phyloP scores from a whole-genome alignment of 2,797 vertebrate genomes.

The Sardinella longiceps region DNA sequence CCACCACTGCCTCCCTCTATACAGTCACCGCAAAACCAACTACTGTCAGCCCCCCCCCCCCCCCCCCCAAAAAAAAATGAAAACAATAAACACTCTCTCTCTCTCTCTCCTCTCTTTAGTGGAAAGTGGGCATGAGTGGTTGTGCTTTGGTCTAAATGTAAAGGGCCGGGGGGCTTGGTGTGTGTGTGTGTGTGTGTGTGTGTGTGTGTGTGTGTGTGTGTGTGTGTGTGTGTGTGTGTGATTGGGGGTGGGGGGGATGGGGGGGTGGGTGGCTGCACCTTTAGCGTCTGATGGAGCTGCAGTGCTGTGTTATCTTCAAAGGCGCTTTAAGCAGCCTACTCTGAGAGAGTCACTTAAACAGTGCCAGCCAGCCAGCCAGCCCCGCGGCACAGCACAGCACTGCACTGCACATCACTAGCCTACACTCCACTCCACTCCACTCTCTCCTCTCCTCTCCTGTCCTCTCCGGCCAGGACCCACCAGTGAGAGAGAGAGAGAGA shows the following conservation, averaged over 20 bases:
- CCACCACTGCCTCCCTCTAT: background rate
- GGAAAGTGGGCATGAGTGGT: background rate
- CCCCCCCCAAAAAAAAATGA: no score
- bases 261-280: conserved; percentile 10
- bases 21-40: background rate
- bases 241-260: background rate
- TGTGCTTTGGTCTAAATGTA: background rate
- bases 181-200: no score
- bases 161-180: background rate
- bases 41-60: no score
- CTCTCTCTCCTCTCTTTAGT: background rate
- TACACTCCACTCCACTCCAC: no score
- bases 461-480: background rate
- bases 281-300: conserved; percentile 9
- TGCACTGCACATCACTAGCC: no score
- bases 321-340: background rate
- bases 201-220: no score
- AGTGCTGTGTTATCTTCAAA: conserved; percentile 17
- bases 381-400: no score
- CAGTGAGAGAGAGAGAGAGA: background rate
- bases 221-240: no score
- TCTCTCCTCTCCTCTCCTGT: no score
- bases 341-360: background rate
- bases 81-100: background rate
- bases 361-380: background rate